A percentile compares a stretch with the other conserved stretches of the same genome.
Conservation (phyloP, 2,888 invertebrate genomes). For the Cryptus armator region DNA sequence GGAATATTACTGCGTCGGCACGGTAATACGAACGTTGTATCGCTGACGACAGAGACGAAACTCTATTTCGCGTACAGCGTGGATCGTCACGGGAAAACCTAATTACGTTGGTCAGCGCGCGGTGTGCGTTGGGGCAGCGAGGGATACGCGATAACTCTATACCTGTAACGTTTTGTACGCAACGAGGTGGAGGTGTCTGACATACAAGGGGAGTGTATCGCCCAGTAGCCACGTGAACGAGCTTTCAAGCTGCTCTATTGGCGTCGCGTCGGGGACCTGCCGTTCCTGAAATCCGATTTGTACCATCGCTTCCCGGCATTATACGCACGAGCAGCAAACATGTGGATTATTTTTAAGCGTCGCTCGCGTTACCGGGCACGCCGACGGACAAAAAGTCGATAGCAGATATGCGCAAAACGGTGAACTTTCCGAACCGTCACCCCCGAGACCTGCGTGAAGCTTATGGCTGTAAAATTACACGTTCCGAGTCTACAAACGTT, state of each 20-base stretch:
- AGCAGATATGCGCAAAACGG: neutral
- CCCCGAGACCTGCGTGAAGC: neutral
- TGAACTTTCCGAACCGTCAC: neutral
- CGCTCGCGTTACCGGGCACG: constrained; percentile 30
- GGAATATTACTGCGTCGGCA: constrained; percentile 16
- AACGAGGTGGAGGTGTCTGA: neutral
- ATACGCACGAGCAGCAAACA: constrained; percentile 69
- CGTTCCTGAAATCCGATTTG: constrained; percentile 70
- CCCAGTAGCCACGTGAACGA: constrained; percentile 33
- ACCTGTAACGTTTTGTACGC: neutral
- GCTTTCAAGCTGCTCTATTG: constrained; percentile 25
- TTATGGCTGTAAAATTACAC: neutral
- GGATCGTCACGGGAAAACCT: constrained; percentile 76
- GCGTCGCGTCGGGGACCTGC: constrained; percentile 24
- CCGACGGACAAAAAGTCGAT: constrained; percentile 13
- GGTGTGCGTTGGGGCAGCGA: constrained; percentile 1
- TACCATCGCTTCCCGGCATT: constrained; percentile 72
- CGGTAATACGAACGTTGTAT: constrained; percentile 64
- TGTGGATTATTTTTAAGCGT: constrained; percentile 69
- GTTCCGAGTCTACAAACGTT: neutral
- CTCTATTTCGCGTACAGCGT: constrained; percentile 13
- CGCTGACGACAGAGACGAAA: constrained; percentile 48
- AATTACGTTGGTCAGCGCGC: constrained; percentile 74
- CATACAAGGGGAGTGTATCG: neutral
- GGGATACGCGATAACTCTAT: neutral